A percentile compares a stretch with the other conserved stretches of the same genome.
These are phyloP conservation scores for Isaurus tuberculatus DNA, from an alignment of 92 coral and sea anemone genomes.

Conservation along the genomic window DNA sequence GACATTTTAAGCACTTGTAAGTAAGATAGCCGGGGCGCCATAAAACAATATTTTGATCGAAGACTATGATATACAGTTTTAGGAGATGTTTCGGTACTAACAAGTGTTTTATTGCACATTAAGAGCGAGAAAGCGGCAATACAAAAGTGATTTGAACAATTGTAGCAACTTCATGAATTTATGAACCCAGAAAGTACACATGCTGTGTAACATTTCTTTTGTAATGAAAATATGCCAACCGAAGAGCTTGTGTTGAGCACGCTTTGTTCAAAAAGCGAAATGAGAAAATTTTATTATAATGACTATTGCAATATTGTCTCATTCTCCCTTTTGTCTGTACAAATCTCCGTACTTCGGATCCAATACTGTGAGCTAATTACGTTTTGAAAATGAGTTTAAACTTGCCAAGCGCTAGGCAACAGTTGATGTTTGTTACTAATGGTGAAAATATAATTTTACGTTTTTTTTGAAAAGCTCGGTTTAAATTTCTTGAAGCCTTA, in stretches of 20 bases:
- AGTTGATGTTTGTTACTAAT: background rate
- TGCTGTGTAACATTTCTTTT: background rate
- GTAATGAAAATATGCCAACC: slow-evolving; percentile 3
- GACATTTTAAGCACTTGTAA: background rate
- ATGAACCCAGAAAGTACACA: background rate
- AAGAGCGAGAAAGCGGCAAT: background rate
- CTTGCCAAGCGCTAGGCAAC: slow-evolving; percentile 23
- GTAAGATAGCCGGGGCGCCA: background rate
- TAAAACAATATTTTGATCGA: background rate
- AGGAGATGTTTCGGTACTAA: no score
- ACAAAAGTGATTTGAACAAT: background rate
- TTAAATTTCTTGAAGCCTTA: background rate
- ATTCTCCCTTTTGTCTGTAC: background rate
- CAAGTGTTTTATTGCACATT: background rate
- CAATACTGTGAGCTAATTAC: slow-evolving; percentile 22
- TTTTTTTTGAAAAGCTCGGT: background rate
- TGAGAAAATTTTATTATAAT: slow-evolving; percentile 3
- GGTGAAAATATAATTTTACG: background rate
- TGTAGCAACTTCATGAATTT: background rate
- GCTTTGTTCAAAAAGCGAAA: slow-evolving; percentile 9
- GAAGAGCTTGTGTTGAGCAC: background rate
- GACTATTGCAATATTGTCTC: slow-evolving; percentile 4
- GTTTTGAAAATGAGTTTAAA: slow-evolving; percentile 18
- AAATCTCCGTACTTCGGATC: slow-evolving; percentile 15
- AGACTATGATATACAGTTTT: background rate